Evolutionary conservation across 2,888 invertebrate species (phyloP).

Genomic region (Melanotus villosus): DNA sequence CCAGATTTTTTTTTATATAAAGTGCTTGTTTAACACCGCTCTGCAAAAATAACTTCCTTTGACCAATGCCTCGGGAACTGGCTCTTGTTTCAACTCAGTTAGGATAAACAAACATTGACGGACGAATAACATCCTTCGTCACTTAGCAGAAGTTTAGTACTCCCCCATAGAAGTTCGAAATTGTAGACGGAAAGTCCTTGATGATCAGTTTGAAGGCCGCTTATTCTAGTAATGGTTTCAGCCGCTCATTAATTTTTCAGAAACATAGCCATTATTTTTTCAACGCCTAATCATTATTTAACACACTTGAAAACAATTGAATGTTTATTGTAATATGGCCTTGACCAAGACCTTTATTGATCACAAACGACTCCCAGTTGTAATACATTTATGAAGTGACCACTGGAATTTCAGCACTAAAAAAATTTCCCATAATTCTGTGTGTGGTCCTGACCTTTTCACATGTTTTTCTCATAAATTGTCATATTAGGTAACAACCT

Average conservation of each 20-base stretch:
- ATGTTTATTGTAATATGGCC: neutral
- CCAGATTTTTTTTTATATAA: conserved; percentile 2
- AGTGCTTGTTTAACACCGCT: conserved; percentile 10
- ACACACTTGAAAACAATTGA: neutral
- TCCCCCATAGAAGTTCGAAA: conserved; percentile 20
- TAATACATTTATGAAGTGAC: neutral
- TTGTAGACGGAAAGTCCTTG: conserved; percentile 5
- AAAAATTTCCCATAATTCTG: neutral
- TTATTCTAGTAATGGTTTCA: too few relatives aligned
- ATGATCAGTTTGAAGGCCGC: neutral
- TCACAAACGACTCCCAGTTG: neutral
- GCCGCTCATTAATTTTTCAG: too few relatives aligned
- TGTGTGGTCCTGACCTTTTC: conserved; percentile 15
- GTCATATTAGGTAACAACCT: neutral
- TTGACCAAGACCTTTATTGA: conserved; percentile 1
- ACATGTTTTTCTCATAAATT: neutral
- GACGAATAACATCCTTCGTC: conserved; percentile 47
- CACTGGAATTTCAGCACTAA: neutral
- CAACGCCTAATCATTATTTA: neutral
- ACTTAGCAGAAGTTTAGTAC: conserved; percentile 41
- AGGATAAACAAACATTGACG: conserved; percentile 48
- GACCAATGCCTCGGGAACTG: conserved; percentile 37
- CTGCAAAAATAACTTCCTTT: conserved; percentile 40
- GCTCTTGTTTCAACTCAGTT: conserved; percentile 43
- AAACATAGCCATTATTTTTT: too few relatives aligned